A percentile compares a stretch with the other conserved stretches of the same genome.
Conservation (phyloP, 2,888 invertebrate genomes). For the Saturnia japonica region DNA sequence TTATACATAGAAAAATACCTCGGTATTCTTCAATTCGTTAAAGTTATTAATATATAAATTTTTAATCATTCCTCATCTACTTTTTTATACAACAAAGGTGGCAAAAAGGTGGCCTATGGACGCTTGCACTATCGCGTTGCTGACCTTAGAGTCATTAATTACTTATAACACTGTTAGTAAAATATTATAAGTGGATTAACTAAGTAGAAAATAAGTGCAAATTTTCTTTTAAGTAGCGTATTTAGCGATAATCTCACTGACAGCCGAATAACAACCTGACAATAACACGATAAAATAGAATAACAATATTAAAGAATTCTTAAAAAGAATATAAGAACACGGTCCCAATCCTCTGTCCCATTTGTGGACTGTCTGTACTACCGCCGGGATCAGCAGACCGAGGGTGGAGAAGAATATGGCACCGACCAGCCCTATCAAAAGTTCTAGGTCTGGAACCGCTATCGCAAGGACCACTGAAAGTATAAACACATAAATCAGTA, state of each 20-base stretch:
- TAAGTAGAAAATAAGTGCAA: no score
- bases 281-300: constrained; percentile 61
- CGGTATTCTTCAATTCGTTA: no score
- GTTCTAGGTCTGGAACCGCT: constrained; percentile 90
- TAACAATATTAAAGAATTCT: constrained; percentile 78
- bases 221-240: constrained; percentile 24
- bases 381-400: constrained; percentile 88
- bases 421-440: constrained; percentile 94
- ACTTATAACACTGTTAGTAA: not conserved
- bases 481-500: not conserved
- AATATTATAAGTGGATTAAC: not conserved
- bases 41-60: no score
- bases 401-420: constrained; percentile 88
- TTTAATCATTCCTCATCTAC: no score
- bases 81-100: no score
- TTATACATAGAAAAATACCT: no score
- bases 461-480: constrained; percentile 87
- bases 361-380: constrained; percentile 86
- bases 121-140: no score
- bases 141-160: no score
- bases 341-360: constrained; percentile 86
- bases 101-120: no score
- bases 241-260: constrained; percentile 51
- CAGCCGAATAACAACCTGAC: constrained; percentile 63
- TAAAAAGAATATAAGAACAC: constrained; percentile 84